Evolutionary conservation across 2,113 vertebrate species (phyloP).

Genomic region (Pyrgilauda ruficollis): DNA sequence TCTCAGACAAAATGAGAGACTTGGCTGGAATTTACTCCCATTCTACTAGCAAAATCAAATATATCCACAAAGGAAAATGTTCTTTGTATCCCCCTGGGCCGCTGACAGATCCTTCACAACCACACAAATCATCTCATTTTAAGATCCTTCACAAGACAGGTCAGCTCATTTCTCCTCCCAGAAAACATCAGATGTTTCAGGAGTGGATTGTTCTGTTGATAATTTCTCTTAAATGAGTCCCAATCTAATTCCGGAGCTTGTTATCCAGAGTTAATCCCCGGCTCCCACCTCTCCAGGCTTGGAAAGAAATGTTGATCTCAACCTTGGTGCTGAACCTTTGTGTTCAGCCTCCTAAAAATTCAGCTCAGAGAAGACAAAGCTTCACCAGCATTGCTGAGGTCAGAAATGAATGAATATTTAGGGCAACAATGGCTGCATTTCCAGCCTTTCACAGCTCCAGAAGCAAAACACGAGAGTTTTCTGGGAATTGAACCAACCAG

Average conservation of each 20-base stretch:
- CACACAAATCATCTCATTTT: background rate
- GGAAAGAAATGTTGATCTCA: background rate
- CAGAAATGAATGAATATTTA: constrained; percentile 34
- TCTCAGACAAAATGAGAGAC: background rate
- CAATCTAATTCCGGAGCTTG: background rate
- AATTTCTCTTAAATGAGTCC: background rate
- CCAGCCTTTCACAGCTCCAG: background rate
- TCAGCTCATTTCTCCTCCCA: background rate
- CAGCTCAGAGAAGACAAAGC: background rate
- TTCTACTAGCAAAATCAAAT: background rate
- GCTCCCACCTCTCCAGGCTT: background rate
- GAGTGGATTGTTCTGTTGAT: background rate
- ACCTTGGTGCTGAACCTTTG: background rate
- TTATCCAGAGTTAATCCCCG: background rate
- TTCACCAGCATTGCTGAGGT: background rate
- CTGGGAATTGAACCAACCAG: background rate
- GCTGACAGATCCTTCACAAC: background rate
- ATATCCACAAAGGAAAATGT: background rate
- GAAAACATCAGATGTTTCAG: background rate
- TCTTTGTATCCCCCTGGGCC: background rate
- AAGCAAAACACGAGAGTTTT: background rate
- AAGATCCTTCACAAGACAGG: background rate
- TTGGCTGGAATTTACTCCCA: background rate
- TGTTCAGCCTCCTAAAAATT: constrained; percentile 5
- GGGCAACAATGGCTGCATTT: constrained; percentile 1